phyloP scores from a whole-genome alignment of 2,888 invertebrate genomes.

The Tiliacea aurago region DNA sequence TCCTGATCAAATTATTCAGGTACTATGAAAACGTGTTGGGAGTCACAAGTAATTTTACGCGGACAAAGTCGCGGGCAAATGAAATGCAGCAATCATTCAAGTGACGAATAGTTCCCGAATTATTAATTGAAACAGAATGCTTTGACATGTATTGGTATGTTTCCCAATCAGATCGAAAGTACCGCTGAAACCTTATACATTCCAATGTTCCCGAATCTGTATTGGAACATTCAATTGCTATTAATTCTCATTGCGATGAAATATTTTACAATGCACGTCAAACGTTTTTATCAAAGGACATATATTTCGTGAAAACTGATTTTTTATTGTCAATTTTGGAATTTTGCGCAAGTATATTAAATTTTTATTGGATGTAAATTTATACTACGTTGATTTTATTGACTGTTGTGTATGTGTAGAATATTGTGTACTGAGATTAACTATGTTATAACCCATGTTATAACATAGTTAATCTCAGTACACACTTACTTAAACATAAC shows the following conservation, averaged over 20 bases:
- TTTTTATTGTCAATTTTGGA: not conserved
- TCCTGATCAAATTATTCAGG: not conserved
- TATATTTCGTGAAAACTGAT: slow-evolving; percentile 16
- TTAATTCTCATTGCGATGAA: slow-evolving; percentile 7
- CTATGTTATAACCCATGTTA: too few relatives aligned
- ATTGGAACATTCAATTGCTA: slow-evolving; percentile 1
- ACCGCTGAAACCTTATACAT: not conserved
- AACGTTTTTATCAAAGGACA: slow-evolving; percentile 29
- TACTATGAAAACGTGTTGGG: not conserved
- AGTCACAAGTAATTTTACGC: too few relatives aligned
- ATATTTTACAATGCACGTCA: slow-evolving; percentile 18
- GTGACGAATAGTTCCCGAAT: not conserved
- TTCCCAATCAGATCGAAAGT: not conserved
- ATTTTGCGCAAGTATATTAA: not conserved
- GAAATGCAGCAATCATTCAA: not conserved
- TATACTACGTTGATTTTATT: not conserved
- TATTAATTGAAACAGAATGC: slow-evolving; percentile 24
- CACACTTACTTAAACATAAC: too few relatives aligned
- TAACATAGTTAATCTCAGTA: too few relatives aligned
- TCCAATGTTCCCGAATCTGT: slow-evolving; percentile 1
- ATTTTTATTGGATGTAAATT: not conserved
- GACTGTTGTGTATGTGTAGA: too few relatives aligned
- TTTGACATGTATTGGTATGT: slow-evolving; percentile 7
- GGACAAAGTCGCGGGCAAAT: not conserved
- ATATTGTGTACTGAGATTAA: too few relatives aligned